A percentile compares a stretch with the other conserved stretches of the same genome.
Conservation (phyloP, 2,888 invertebrate species). For the Empis stercorea region DNA sequence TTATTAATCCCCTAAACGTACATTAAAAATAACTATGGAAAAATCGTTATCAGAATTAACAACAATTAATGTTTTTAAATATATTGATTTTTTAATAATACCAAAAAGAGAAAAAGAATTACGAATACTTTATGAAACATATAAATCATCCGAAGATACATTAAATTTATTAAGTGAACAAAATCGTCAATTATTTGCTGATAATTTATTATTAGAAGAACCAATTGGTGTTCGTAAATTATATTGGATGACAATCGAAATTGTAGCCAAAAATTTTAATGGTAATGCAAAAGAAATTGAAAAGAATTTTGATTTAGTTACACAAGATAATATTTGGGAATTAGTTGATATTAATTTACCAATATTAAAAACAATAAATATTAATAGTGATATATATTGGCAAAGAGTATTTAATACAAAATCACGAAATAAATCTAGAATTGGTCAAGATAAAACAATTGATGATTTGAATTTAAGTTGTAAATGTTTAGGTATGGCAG, state of each 20-base stretch:
- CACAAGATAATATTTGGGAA: constrained; percentile 10
- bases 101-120: neutral
- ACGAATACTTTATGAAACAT: neutral
- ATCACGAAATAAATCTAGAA: constrained; percentile 13
- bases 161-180: neutral
- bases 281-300: neutral
- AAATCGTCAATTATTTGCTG: neutral
- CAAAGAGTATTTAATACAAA: constrained; percentile 23
- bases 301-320: neutral
- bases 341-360: constrained; percentile 21
- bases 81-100: neutral
- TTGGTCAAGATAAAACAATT: neutral
- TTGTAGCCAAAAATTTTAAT: neutral
- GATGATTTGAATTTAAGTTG: neutral
- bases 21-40: no score
- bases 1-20: no score
- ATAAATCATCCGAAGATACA: neutral
- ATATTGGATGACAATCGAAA: neutral
- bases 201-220: neutral
- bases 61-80: neutral
- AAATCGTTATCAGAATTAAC: no score
- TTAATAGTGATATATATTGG: constrained; percentile 24
- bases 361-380: constrained; percentile 21
- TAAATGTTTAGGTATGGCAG: neutral
- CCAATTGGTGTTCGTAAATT: neutral